Percentiles rank a stretch among this genome's conserved stretches.
Conservation (phyloP, 2,113 vertebrate genomes). For the Odontesthes bonariensis region DNA sequence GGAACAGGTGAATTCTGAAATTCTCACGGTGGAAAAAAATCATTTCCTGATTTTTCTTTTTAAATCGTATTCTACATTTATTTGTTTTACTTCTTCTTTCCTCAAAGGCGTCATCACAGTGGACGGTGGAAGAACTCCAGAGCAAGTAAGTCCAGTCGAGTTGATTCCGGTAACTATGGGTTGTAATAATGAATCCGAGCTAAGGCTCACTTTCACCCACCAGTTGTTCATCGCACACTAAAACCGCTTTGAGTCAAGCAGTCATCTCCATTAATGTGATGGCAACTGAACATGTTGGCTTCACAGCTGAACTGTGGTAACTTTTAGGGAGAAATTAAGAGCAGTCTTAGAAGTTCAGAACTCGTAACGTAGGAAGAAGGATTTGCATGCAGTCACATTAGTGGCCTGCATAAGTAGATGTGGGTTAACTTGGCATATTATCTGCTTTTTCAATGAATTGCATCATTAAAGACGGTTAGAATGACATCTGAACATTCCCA, state of each 20-base stretch:
- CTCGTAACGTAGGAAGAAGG: no score
- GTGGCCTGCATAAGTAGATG: no score
- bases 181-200: neutral
- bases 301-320: neutral
- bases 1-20: conserved; percentile 84
- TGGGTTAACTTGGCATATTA: no score
- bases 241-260: neutral
- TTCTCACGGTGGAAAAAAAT: neutral
- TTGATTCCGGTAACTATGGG: neutral
- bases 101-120: conserved; percentile 87
- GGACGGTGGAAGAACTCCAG: conserved; percentile 89
- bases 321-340: neutral
- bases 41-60: neutral
- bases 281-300: neutral
- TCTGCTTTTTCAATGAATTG: no score
- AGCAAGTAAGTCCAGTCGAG: conserved; percentile 86
- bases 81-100: neutral
- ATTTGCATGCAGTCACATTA: no score
- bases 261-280: neutral
- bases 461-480: no score
- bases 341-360: neutral
- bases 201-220: neutral
- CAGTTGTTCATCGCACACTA: neutral
- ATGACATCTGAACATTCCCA: no score
- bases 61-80: neutral